Evolutionary conservation across 23 tunicate genomes (phyloP), one percentile per base, ranked within the genome.

Genomic region (Ascidia mentula): DNA sequence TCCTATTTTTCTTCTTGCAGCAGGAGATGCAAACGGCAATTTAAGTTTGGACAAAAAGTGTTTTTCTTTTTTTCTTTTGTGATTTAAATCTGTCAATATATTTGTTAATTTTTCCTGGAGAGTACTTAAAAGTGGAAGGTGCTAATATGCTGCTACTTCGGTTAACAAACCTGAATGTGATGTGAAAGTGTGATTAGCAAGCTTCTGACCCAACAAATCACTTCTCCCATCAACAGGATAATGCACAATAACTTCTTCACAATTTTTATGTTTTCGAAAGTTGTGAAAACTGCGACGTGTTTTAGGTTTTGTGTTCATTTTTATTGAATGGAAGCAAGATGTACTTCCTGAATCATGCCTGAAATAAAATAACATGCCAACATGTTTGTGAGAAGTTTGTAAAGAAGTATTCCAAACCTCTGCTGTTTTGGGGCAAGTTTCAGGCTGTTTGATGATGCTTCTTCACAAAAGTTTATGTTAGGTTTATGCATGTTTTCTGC

Each of bases 1-100:
- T 70, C 18, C 65, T 5, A 30, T 17, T 70, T 30, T 70, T 70
- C 83, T 79, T 65, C 40, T 34, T 30, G 61, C 73, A 24, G 83
- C 74, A 7, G 83, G 83, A 60, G 83, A 79, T 22, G 32, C 74
- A 70, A 70, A 70, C 35, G 74, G 74, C 18, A 36, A 70, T 18
- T 28, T 70, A 35, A 70, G 13, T 9, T 70, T 70, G 38, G 31
- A 18, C 32, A 70, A 70, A 18, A 70, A 70, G n/a, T 34, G 18
- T 34, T 18, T 70, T 3, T 34, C 30, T 12, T 70, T 70, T 30
- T 70, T 70, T 34, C 30, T 70, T 70, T 70, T 22, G n/a, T 3
- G 2, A 2, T 70, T 30, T 30, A 70, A 70, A 33, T 70, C 74
- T 70, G 39, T 30, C 7, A 7, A 70, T 42, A 42, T 15, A 42